A percentile compares a stretch with the other conserved stretches of the same genome.
phyloP scores from a whole-genome alignment of 2,888 invertebrate genomes.

The Sphecodes monilicornis region DNA sequence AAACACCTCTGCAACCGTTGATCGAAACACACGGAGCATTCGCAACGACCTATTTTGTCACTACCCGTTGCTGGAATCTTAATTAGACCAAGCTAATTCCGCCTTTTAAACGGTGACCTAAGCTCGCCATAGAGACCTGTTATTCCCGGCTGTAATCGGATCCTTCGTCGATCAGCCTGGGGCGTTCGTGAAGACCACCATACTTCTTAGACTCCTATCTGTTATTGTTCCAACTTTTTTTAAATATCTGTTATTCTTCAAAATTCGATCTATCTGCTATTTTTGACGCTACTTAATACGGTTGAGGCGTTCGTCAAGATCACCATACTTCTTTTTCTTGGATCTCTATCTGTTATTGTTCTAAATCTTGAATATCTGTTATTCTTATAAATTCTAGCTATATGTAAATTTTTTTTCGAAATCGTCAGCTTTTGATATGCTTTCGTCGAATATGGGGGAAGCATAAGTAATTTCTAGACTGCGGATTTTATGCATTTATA shows the following conservation, averaged over 20 bases:
- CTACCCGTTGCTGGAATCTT: neutral
- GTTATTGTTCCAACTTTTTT: neutral
- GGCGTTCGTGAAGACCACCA: neutral
- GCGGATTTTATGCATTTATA: no score
- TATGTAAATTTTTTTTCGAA: neutral
- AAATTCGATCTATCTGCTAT: neutral
- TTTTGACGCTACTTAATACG: neutral
- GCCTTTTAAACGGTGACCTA: neutral
- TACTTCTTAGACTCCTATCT: neutral
- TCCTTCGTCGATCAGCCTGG: neutral
- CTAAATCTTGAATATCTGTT: neutral
- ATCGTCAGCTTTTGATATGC: neutral
- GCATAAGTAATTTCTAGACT: no score
- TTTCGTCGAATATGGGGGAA: no score
- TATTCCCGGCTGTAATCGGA: slow-evolving; percentile 7
- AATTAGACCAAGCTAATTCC: slow-evolving; percentile 6
- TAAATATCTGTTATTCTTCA: neutral
- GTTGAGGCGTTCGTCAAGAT: neutral
- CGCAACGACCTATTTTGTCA: neutral
- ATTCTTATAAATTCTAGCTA: neutral
- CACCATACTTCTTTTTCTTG: neutral
- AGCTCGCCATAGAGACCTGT: neutral
- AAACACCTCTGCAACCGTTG: neutral
- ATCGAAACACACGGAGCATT: neutral
- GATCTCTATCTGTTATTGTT: neutral